Percentiles rank a stretch among this genome's conserved stretches.
Evolutionary conservation across 2,888 invertebrate species (phyloP).

Genomic region (Caenorhabditis sp.): DNA sequence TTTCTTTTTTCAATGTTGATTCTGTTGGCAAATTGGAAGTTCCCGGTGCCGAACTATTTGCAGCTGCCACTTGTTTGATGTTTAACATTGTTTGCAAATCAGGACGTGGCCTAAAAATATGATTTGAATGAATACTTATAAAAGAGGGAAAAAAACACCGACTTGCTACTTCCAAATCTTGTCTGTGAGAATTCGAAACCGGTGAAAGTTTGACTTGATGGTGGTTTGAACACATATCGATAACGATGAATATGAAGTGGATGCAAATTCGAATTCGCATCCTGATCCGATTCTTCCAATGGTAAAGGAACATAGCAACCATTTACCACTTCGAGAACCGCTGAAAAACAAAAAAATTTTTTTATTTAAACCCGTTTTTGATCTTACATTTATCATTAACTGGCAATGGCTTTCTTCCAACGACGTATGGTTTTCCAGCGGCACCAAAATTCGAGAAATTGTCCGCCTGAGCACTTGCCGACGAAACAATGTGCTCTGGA

Average conservation of each 20-base stretch:
- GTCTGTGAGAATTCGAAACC: slow-evolving; percentile 43
- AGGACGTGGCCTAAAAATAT: slow-evolving; percentile 19
- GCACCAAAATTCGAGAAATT: slow-evolving; percentile 31
- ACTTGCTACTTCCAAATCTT: slow-evolving; percentile 49
- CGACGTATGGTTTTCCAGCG: slow-evolving; percentile 21
- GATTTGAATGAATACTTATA: neutral
- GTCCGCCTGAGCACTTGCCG: slow-evolving; percentile 8
- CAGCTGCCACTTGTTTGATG: slow-evolving; percentile 14
- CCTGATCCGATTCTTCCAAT: slow-evolving; percentile 22
- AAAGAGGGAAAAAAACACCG: neutral
- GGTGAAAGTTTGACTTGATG: slow-evolving; percentile 30
- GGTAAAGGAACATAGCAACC: slow-evolving; percentile 17
- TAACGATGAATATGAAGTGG: slow-evolving; percentile 16
- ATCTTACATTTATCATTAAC: slow-evolving; percentile 7
- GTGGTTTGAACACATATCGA: slow-evolving; percentile 37
- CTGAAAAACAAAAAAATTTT: slow-evolving; percentile 14
- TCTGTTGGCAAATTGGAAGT: neutral
- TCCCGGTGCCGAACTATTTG: neutral
- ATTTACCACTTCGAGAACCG: slow-evolving; percentile 25
- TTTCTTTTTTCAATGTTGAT: neutral
- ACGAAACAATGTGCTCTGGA: slow-evolving; percentile 19
- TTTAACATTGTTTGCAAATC: slow-evolving; percentile 32
- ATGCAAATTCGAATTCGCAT: slow-evolving; percentile 21
- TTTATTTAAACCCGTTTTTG: neutral
- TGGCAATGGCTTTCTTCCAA: slow-evolving; percentile 9